Conservation (phyloP, 2,888 invertebrate species). For the Ganaspis brasiliensis region DNA sequence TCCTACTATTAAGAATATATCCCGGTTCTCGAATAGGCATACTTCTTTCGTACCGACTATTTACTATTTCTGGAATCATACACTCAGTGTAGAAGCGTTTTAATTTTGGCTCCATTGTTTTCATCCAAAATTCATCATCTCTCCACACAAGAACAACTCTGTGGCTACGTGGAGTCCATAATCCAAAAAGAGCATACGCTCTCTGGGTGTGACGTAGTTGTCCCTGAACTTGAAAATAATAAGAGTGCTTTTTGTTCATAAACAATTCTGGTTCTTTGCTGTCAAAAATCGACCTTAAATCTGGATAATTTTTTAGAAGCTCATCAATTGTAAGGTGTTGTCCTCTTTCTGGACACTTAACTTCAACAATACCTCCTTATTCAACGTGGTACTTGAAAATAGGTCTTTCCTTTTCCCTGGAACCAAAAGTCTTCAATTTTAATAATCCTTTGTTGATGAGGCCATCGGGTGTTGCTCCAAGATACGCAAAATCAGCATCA, state of each 20-base stretch:
- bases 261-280: not conserved
- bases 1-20: not conserved
- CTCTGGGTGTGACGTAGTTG: slow-evolving; percentile 55
- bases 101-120: slow-evolving; percentile 1
- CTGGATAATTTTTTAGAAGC: not conserved
- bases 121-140: slow-evolving; percentile 14
- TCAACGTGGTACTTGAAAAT: too few relatives aligned
- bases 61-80: slow-evolving; percentile 31
- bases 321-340: not conserved
- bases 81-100: slow-evolving; percentile 1
- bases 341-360: slow-evolving; percentile 14
- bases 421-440: too few relatives aligned
- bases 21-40: not conserved
- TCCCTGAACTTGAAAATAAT: slow-evolving; percentile 60
- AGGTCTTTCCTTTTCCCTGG: too few relatives aligned
- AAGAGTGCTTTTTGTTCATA: slow-evolving; percentile 52
- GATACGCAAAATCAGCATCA: not conserved
- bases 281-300: not conserved
- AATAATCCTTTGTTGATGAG: not conserved
- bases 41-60: slow-evolving; percentile 29
- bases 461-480: slow-evolving; percentile 10
- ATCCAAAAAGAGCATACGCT: slow-evolving; percentile 50
- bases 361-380: not conserved
- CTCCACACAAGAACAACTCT: slow-evolving; percentile 29
- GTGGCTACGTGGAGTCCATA: slow-evolving; percentile 53